Evolutionary conservation across 2,888 invertebrate genomes (phyloP), one percentile per base, ranked within the genome.

Genomic region (Pharmacophagus antenor): DNA sequence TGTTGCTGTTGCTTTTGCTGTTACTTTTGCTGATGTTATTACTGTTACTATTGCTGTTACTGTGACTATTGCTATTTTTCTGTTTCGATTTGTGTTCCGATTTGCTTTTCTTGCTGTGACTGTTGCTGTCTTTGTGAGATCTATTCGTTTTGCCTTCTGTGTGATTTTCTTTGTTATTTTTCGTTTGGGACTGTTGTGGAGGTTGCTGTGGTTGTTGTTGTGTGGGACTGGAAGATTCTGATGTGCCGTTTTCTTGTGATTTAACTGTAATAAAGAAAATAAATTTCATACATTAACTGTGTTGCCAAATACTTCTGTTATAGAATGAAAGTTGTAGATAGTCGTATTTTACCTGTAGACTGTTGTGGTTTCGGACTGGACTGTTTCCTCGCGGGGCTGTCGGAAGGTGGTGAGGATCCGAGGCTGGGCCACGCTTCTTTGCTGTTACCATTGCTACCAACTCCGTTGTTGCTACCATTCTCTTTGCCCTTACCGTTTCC

Each of bases 401-500:
- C 84, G 27, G 77, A 69, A 1, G 90, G 88, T 0, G 93, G 93
- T n/a, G 93, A 92, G 21, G 88, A 88, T 37, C 93, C 92, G 73
- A 93, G 91, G 69, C 93, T 93, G 53, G 95, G 95, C 95, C 95
- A 95, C 66, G 95, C 94, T 76, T 95, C 95, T 84, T 95, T 95
- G 52, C 84, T 82, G 61, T 76, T 81, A 79, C 89, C 79, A 92
- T 72, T 79, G 62, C 72, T 72, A 58, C 70, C 69, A n/a, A 69
- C 66, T 46, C 73, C 74, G 8, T 66, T 72, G 59, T 71, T 73
- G 61, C 73, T 67, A 58, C 67, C 69, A 42, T 70, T 63, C 49
- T 65, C 67, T 58, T 67, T 68, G 56, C 65, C 69, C 49, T 62
- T 61, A 56, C 71, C 67, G 63, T 70, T 73, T 62, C 75, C 69